Conservation (phyloP, 2,888 invertebrate species). For the Drosophila planitibia region DNA sequence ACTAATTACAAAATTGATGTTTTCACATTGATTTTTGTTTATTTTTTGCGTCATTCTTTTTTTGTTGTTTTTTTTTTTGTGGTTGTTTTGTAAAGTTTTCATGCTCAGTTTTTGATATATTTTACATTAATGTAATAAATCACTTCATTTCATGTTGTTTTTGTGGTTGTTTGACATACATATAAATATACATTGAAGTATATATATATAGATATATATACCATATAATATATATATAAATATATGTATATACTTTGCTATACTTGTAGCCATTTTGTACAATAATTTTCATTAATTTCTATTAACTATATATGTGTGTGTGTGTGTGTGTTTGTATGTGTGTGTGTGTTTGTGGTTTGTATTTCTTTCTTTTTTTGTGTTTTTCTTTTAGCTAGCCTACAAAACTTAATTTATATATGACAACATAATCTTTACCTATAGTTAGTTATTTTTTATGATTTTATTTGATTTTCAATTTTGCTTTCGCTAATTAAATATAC, state of each 20-base stretch:
- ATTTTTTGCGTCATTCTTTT: conserved; percentile 72
- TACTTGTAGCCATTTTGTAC: conserved; percentile 67
- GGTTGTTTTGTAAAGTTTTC: conserved; percentile 77
- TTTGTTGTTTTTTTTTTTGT: conserved; percentile 58
- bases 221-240: conserved; percentile 33
- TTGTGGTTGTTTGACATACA: conserved; percentile 51
- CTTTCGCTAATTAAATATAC: conserved; percentile 44
- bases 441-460: conserved; percentile 37
- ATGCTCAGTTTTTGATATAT: conserved; percentile 62
- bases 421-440: conserved; percentile 65
- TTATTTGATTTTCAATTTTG: conserved; percentile 51
- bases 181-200: conserved; percentile 39
- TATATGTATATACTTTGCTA: conserved; percentile 38
- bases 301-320: conserved; percentile 61
- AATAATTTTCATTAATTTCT: conserved; percentile 73
- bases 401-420: conserved; percentile 72
- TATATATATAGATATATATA: conserved; percentile 34
- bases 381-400: conserved; percentile 51
- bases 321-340: conserved; percentile 21
- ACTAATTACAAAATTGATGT: conserved; percentile 14
- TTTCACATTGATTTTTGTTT: conserved; percentile 67
- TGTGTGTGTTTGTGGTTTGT: conserved; percentile 19
- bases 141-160: conserved; percentile 67
- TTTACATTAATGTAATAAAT: conserved; percentile 79
- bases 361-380: not conserved